Base-by-base conservation (phyloP, 2,888 invertebrate genomes). In the Nemoura dubitans region DNA sequence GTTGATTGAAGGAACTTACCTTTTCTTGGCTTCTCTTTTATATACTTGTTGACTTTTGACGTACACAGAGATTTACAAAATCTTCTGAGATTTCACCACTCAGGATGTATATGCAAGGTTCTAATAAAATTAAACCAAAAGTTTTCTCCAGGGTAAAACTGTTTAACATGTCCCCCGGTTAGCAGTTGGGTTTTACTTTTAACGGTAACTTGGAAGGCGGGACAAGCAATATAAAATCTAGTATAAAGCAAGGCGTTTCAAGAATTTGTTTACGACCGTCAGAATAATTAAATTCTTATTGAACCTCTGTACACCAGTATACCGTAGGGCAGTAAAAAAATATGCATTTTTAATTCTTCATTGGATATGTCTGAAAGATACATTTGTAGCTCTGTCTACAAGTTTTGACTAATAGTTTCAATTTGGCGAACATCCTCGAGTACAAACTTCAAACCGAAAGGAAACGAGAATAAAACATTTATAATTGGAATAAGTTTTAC, bases 331-430 rank as follows among this genome's bases (percentile, higher is more conserved):
- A 3, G 36, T 36, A 36, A 36, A 36, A 36, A 36, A 36, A 36
- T 6, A 36, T 36, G n/a, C n/a, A n/a, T n/a, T n/a, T n/a, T n/a
- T n/a, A n/a, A n/a, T n/a, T n/a, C n/a, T n/a, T n/a, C n/a, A n/a
- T n/a, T n/a, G n/a, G n/a, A n/a, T n/a, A n/a, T n/a, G n/a, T n/a
- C 59, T 59, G 14, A 59, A 59, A 59, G 10, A 2, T 59, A 59
- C 14, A 3, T 59, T 1, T 21, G 14, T 14, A 21, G 21, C 21
- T 59, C 14, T 59, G 59, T 59, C 59, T 59, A 7, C 59, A 59
- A 59, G 59, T 59, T 59, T 59, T 59, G 59, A 59, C 59, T 59
- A 59, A 59, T 59, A 59, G 59, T 59, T 59, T 59, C 59, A 59
- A 59, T 59, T 59, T 59, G 21, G 59, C 59, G 59, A 59, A 59